A percentile compares a stretch with the other conserved stretches of the same genome.
Conservation (phyloP, 2,797 vertebrate genomes). For the Centropyge bicolor region DNA sequence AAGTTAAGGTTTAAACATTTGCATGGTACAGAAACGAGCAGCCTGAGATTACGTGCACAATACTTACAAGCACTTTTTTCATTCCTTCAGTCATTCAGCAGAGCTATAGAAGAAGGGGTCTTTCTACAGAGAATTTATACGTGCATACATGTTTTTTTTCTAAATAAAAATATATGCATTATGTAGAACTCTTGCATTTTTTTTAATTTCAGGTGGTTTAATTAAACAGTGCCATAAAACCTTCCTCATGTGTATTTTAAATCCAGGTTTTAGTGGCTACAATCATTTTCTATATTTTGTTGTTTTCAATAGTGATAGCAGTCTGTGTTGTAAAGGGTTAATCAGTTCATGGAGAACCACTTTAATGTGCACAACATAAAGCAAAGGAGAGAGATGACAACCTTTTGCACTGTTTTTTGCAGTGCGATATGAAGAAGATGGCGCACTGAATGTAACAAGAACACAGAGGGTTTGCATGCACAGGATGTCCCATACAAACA, state of each 20-base stretch:
- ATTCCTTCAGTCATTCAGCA: slow-evolving; percentile 7
- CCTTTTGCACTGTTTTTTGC: background rate
- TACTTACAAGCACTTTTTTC: slow-evolving; percentile 65
- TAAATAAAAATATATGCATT: slow-evolving; percentile 49
- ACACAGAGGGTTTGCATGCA: background rate
- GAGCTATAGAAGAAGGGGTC: background rate
- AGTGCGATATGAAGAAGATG: background rate
- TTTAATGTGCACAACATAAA: background rate
- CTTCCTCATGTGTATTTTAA: background rate
- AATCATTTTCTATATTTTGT: background rate
- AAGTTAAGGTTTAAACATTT: slow-evolving; percentile 31
- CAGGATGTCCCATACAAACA: background rate
- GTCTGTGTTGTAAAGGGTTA: background rate
- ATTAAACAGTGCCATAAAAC: background rate
- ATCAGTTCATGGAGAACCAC: background rate
- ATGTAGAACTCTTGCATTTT: slow-evolving; percentile 21
- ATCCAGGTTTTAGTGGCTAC: background rate
- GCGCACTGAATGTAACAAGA: background rate
- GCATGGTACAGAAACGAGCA: slow-evolving; percentile 49
- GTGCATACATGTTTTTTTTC: slow-evolving; percentile 4
- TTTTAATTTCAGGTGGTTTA: background rate
- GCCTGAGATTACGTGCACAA: slow-evolving; percentile 62
- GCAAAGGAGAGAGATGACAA: no score
- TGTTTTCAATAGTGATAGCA: background rate
- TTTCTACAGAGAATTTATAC: slow-evolving; percentile 15